Percentiles rank a stretch among this genome's conserved stretches.
These are phyloP conservation scores for Phenganax marumi DNA, from an alignment of 92 coral and sea anemone species.

Conservation along the genomic window DNA sequence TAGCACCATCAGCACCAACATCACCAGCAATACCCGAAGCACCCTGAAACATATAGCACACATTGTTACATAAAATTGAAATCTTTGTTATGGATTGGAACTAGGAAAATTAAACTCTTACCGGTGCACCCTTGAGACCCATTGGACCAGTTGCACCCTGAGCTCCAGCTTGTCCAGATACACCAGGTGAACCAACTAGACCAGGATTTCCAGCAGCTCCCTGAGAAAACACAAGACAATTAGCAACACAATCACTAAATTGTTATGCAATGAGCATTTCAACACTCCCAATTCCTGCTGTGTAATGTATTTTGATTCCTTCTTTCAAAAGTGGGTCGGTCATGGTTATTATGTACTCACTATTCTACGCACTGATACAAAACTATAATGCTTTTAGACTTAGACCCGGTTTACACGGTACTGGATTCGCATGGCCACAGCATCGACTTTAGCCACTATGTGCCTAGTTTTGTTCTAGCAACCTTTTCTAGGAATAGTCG, in stretches of 20 bases:
- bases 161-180: constrained; percentile 2
- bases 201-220: constrained; percentile 26
- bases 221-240: background rate
- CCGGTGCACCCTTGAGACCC: constrained; percentile 17
- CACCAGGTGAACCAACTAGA: constrained; percentile 18
- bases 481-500: too few relatives aligned
- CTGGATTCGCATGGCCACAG: background rate
- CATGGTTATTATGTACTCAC: too few relatives aligned
- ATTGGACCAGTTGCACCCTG: constrained; percentile 9
- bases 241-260: background rate
- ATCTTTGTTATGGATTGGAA: too few relatives aligned
- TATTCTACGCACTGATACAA: too few relatives aligned
- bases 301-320: too few relatives aligned
- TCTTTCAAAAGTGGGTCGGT: too few relatives aligned
- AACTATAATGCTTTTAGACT: too few relatives aligned
- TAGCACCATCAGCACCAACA: constrained; percentile 19
- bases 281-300: background rate
- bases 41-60: constrained; percentile 14
- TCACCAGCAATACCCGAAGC: constrained; percentile 18
- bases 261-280: background rate
- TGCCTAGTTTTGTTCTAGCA: too few relatives aligned
- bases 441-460: background rate
- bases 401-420: too few relatives aligned
- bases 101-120: background rate
- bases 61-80: background rate